Evolutionary conservation across 2,797 vertebrate species (phyloP).

Genomic region (Helicolenus hilgendorfi): DNA sequence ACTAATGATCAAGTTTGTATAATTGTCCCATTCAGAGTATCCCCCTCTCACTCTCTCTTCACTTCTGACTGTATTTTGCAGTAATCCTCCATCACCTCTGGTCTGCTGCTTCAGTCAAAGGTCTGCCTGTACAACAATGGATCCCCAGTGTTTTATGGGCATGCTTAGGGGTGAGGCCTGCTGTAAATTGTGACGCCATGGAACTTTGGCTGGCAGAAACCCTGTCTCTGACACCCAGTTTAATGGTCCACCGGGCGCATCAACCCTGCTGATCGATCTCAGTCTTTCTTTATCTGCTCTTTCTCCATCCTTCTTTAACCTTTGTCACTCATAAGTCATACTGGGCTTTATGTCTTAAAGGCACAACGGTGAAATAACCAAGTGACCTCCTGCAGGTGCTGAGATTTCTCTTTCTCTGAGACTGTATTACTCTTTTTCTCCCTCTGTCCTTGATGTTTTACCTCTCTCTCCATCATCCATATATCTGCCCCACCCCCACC

Average conservation of each 20-base stretch:
- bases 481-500: neutral
- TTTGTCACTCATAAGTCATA: conserved; percentile 82
- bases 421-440: neutral
- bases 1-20: neutral
- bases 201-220: conserved; percentile 71
- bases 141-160: conserved; percentile 78
- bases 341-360: conserved; percentile 83
- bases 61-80: conserved; percentile 5
- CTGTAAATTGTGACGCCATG: conserved; percentile 77
- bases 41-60: neutral
- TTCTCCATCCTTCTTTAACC: conserved; percentile 84
- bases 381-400: conserved; percentile 28
- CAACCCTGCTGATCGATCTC: conserved; percentile 82
- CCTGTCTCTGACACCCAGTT: conserved; percentile 79
- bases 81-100: conserved; percentile 65
- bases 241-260: conserved; percentile 83
- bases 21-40: too few relatives aligned
- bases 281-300: conserved; percentile 69
- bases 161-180: conserved; percentile 51
- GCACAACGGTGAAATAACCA: conserved; percentile 38
- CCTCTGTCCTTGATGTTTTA: neutral
- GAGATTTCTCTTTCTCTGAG: conserved; percentile 20
- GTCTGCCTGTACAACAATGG: conserved; percentile 64
- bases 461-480: neutral
- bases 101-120: conserved; percentile 39